Percentiles rank a stretch among this genome's conserved stretches.
Conservation (phyloP, 2,113 vertebrate species). For the Tyto alba region DNA sequence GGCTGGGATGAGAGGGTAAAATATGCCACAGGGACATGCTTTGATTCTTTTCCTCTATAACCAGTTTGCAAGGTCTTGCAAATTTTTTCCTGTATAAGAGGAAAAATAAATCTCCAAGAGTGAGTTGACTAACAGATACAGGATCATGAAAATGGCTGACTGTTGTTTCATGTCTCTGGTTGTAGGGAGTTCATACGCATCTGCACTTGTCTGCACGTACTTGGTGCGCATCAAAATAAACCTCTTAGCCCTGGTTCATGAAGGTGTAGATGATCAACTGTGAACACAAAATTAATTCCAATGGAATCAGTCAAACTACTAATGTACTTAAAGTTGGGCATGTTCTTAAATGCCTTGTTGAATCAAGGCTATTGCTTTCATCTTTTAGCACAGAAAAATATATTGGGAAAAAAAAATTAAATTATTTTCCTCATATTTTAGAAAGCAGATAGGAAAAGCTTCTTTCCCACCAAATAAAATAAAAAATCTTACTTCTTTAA, state of each 20-base stretch:
- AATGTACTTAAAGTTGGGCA: not conserved
- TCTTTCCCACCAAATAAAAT: not conserved
- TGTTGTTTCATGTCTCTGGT: not conserved
- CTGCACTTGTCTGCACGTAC: not conserved
- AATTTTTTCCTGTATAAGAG: not conserved
- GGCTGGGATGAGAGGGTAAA: not conserved
- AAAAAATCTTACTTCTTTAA: not conserved
- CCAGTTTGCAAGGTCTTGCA: not conserved
- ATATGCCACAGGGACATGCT: not conserved
- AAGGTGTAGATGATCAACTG: not conserved
- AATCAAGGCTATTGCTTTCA: not conserved
- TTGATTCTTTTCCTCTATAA: not conserved
- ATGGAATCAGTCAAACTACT: not conserved
- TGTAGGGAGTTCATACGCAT: not conserved
- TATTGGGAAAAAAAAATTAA: not conserved
- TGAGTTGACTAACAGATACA: not conserved
- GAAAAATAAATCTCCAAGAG: not conserved
- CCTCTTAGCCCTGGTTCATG: not conserved
- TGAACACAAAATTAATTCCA: not conserved
- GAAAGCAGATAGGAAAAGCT: not conserved
- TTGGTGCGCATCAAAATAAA: not conserved
- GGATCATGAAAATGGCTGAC: not conserved
- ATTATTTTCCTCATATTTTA: not conserved
- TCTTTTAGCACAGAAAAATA: not conserved
- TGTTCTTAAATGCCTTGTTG: not conserved